These are phyloP conservation scores for Zaprionus davidi DNA, from an alignment of 1,140 invertebrate genomes.

Conservation along the genomic window DNA sequence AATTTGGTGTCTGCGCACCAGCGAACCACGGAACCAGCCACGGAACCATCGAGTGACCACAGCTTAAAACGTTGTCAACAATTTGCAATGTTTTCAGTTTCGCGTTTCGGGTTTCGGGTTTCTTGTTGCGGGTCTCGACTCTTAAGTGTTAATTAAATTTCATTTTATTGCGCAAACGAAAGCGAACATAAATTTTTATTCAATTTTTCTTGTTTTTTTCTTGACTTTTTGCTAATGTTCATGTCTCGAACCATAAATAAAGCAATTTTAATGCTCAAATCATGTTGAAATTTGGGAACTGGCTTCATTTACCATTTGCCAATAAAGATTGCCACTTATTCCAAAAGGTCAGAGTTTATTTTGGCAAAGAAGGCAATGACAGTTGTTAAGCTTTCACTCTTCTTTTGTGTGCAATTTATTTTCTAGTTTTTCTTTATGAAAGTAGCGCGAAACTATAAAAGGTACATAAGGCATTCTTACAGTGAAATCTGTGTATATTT, in stretches of 20 bases:
- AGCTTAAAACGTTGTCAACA: constrained; percentile 73
- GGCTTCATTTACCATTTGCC: constrained; percentile 8
- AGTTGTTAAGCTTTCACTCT: constrained; percentile 21
- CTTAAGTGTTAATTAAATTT: constrained; percentile 79
- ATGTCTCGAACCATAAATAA: constrained; percentile 36
- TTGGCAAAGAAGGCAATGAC: background rate
- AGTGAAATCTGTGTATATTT: too few relatives aligned
- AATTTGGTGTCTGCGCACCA: constrained; percentile 68
- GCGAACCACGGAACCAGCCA: constrained; percentile 29
- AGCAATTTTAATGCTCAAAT: constrained; percentile 30
- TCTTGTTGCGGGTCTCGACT: constrained; percentile 28
- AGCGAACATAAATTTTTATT: constrained; percentile 38
- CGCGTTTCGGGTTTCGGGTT: constrained; percentile 22
- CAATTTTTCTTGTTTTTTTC: constrained; percentile 10
- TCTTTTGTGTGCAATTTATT: background rate
- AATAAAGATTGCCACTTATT: constrained; percentile 1
- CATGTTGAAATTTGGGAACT: constrained; percentile 19
- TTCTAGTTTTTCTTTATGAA: background rate
- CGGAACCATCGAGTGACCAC: constrained; percentile 23
- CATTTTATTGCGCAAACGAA: constrained; percentile 63
- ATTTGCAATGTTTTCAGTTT: constrained; percentile 60
- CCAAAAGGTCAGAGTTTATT: constrained; percentile 30
- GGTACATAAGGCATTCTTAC: too few relatives aligned
- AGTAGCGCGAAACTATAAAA: background rate
- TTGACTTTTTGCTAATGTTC: background rate